A percentile compares a stretch with the other conserved stretches of the same genome.
phyloP scores from a whole-genome alignment of 1,140 invertebrate species.

The Drosophila sproati region DNA sequence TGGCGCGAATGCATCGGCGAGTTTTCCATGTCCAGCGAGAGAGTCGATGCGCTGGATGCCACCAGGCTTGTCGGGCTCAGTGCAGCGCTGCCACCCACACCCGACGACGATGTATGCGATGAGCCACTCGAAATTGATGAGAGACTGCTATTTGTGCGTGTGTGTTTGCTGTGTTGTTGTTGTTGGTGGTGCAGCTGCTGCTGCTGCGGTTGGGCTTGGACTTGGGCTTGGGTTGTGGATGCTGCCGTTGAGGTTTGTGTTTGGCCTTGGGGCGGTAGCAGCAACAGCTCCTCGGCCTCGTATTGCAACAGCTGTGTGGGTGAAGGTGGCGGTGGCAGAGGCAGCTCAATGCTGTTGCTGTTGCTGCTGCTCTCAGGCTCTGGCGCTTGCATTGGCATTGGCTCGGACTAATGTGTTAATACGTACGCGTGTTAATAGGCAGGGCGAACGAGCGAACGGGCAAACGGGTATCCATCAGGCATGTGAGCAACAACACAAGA shows the following conservation, averaged over 20 bases:
- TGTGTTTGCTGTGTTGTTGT: conserved; percentile 52
- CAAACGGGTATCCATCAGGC: not conserved
- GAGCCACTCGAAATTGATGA: conserved; percentile 71
- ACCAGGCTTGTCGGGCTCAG: conserved; percentile 53
- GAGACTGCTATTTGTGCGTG: conserved; percentile 75
- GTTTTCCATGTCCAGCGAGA: conserved; percentile 65
- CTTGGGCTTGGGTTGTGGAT: conserved; percentile 6
- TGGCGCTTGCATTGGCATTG: conserved; percentile 7
- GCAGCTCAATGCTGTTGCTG: conserved; percentile 57
- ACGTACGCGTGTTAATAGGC: conserved; percentile 54
- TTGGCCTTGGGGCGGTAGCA: conserved; percentile 34
- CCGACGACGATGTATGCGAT: conserved; percentile 55
- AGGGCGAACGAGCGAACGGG: conserved; percentile 12
- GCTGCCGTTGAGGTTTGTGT: conserved; percentile 20
- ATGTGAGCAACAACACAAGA: conserved; percentile 7
- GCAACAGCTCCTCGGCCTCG: conserved; percentile 52
- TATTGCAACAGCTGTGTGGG: conserved; percentile 78
- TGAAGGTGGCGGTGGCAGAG: conserved; percentile 76
- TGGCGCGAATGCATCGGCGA: conserved; percentile 78
- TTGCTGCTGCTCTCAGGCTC: conserved; percentile 23
- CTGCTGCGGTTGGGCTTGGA: conserved; percentile 36
- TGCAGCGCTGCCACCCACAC: conserved; percentile 57
- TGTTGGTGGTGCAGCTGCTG: conserved; percentile 17
- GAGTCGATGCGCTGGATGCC: conserved; percentile 59
- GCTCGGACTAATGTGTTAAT: conserved; percentile 70